phyloP scores from a whole-genome alignment of 2,888 invertebrate species.

The Dryobotodes eremita region DNA sequence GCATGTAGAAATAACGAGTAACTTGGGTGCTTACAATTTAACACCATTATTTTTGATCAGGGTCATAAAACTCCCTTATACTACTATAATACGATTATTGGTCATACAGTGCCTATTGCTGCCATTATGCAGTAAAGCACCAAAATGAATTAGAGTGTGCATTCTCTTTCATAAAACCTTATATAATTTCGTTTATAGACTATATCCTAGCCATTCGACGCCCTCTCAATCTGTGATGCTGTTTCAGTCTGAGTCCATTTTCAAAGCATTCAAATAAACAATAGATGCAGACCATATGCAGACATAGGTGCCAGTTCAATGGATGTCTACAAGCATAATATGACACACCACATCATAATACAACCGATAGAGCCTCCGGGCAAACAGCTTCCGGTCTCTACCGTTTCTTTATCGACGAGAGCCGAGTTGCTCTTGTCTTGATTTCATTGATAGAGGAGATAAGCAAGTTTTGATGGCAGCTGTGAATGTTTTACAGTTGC shows the following conservation, averaged over 20 bases:
- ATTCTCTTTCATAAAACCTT: background rate
- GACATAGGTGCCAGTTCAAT: constrained; percentile 10
- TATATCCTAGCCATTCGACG: background rate
- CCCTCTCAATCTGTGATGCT: background rate
- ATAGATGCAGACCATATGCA: background rate
- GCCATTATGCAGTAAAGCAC: background rate
- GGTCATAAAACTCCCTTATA: background rate
- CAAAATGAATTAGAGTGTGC: background rate
- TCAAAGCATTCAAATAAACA: constrained; percentile 6
- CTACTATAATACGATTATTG: background rate
- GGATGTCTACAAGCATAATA: constrained; percentile 32
- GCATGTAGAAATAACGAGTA: background rate
- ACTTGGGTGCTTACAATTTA: background rate
- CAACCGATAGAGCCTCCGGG: constrained; percentile 50
- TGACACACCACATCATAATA: constrained; percentile 44
- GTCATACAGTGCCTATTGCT: background rate
- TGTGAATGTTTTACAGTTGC: constrained; percentile 6
- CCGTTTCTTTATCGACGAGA: constrained; percentile 38
- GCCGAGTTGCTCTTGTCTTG: constrained; percentile 9
- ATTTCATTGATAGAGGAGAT: constrained; percentile 46
- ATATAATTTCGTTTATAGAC: background rate
- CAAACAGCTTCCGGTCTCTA: constrained; percentile 50
- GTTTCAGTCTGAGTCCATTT: background rate
- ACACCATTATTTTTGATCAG: background rate
- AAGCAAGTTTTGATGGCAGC: constrained; percentile 1